A percentile compares a stretch with the other conserved stretches of the same genome.
These are phyloP conservation scores for Oncorhynchus tshawytscha DNA, from an alignment of 2,113 vertebrate genomes.

Conservation along the genomic window DNA sequence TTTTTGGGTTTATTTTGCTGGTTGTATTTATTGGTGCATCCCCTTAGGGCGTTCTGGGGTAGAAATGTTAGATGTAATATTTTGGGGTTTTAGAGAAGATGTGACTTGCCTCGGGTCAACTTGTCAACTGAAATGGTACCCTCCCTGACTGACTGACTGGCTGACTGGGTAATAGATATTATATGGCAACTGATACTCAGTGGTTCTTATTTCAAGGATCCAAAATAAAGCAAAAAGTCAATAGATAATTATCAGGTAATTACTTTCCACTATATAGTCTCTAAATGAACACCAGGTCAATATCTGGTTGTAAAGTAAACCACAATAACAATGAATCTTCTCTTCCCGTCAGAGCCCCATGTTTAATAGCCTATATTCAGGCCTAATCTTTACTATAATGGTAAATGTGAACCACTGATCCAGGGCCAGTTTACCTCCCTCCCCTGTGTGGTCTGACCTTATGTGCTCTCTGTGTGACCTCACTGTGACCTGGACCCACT, in stretches of 20 bases:
- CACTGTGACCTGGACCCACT: conserved; percentile 90
- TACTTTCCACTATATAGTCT: no score
- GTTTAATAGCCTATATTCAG: neutral
- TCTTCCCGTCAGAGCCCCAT: no score
- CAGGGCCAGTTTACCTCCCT: neutral
- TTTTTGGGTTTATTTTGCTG: neutral
- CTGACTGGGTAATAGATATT: no score
- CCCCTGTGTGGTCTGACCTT: conserved; percentile 8
- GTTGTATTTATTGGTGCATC: neutral
- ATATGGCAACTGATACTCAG: no score
- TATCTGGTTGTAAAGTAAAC: neutral
- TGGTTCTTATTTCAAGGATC: no score
- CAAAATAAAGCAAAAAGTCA: no score
- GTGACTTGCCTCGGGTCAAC: no score
- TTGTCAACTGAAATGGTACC: no score
- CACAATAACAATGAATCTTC: no score
- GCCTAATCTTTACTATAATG: conserved; percentile 5
- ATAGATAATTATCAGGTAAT: no score
- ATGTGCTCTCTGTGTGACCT: conserved; percentile 16
- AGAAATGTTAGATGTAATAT: neutral
- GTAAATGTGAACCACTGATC: neutral
- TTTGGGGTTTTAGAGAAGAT: neutral
- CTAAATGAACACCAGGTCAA: neutral
- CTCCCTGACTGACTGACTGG: no score
- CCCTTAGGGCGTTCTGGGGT: neutral